These are phyloP conservation scores for Hetaerina titia DNA, from an alignment of 2,888 invertebrate species.

Conservation along the genomic window DNA sequence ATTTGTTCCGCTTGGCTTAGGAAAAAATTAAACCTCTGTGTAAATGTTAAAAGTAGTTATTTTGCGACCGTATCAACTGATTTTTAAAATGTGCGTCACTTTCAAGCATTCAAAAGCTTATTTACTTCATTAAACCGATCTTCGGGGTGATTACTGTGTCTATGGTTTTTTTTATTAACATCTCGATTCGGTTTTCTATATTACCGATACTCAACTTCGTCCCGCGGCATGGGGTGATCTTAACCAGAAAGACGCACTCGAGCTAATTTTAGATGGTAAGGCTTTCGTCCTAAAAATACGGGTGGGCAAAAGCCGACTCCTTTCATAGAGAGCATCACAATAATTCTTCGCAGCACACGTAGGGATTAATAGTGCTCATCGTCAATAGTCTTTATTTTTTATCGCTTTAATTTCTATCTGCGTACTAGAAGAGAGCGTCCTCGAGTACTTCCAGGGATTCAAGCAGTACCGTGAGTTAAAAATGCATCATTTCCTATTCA, in stretches of 20 bases:
- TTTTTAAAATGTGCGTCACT: no score
- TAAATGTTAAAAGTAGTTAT: no score
- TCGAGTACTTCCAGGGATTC: background rate
- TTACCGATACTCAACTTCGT: background rate
- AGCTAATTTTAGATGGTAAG: slow-evolving; percentile 49
- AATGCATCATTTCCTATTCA: background rate
- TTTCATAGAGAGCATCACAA: background rate
- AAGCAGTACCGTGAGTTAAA: background rate
- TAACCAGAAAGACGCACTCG: no score
- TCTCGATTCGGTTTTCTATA: no score
- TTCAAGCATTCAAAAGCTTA: no score
- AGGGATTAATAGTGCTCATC: background rate
- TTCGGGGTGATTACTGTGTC: no score
- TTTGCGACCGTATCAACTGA: no score
- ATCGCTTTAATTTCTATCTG: background rate
- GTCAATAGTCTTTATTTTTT: background rate
- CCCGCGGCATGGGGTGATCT: background rate
- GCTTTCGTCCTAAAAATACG: slow-evolving; percentile 61
- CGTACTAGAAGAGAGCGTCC: background rate
- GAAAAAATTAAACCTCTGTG: no score
- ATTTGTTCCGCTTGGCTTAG: no score
- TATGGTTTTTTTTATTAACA: no score
- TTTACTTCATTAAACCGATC: no score
- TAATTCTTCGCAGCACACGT: background rate
- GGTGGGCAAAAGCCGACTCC: background rate